Percentiles rank a stretch among this genome's conserved stretches.
These are phyloP conservation scores for Keiferia lycopersicella DNA, from an alignment of 2,888 invertebrate species.

Conservation along the genomic window DNA sequence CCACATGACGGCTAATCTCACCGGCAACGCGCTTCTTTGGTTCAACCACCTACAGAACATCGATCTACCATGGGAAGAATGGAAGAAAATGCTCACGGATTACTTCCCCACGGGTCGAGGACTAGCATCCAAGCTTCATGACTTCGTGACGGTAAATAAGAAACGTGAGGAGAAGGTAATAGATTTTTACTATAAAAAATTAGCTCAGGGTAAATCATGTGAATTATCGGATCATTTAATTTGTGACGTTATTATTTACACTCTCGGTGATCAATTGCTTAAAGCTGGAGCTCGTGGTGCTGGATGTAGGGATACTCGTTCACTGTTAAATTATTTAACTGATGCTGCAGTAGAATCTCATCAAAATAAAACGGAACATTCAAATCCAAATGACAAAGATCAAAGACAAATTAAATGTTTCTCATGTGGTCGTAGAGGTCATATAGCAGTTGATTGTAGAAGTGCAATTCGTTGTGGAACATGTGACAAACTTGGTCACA, in stretches of 20 bases:
- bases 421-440: no score
- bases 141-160: conserved; percentile 19
- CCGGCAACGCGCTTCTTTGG: conserved; percentile 28
- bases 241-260: conserved; percentile 30
- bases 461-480: no score
- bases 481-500: no score
- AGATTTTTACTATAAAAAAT: conserved; percentile 29
- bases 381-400: no score
- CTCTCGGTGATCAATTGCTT: conserved; percentile 28
- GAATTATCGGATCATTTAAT: conserved; percentile 26
- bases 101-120: conserved; percentile 27
- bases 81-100: conserved; percentile 24
- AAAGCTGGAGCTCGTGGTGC: conserved; percentile 29
- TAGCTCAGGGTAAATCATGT: conserved; percentile 24
- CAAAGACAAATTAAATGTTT: no score
- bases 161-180: conserved; percentile 24
- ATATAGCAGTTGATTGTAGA: no score
- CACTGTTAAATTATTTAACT: conserved; percentile 28
- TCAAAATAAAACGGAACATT: no score
- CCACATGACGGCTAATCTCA: conserved; percentile 28
- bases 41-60: conserved; percentile 26
- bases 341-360: no score
- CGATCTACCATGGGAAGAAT: conserved; percentile 26
- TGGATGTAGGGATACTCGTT: conserved; percentile 28
- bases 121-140: conserved; percentile 20